Base-by-base conservation (phyloP, 37 sponge, comb jelly and placozoan genomes). In the Amphimedon queenslandica region DNA sequence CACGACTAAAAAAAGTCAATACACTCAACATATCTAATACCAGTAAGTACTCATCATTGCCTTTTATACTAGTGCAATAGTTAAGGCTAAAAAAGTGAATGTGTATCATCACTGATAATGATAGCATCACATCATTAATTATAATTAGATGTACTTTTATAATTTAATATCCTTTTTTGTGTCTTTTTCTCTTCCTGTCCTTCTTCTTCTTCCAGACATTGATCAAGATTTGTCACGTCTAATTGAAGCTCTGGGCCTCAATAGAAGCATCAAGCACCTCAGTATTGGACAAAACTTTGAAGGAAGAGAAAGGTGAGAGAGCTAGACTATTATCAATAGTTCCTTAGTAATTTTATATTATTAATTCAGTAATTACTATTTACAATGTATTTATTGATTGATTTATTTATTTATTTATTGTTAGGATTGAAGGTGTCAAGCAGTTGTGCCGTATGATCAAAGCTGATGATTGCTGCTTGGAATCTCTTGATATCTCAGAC, bases 211-310 rank as follows among this genome's bases (percentile, higher is more conserved):
- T 13, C 37, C 64, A 41, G 79, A 63, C 32, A 25, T 79, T 56
- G 64, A 79, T 28, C 38, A 1, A 20, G 18, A n/a, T 4, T 5
- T 70, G 21, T 36, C 64, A 6, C 20, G 39, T 20, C 25, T 81
- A 13, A 35, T 90, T 2, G 42, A 38, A 1, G 71, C 78, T 0
- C 28, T 85, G 3, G 73, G 56, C 0, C 21, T 47, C 38, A 85
- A 87, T 72, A 57, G 41, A 29, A 66, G 23, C 13, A 42, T 90
- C 37, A 68, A 29, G 23, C 87, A 82, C 23, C 63, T 90, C 39
- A n/a, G n/a, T 27, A 57, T 90, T 36, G 91, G 91, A 11, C 72
- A 67, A 65, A 90, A 90, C 76, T 90, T 90, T 79, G 64, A 32
- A 55, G 83, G 80, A 16, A 87, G 77, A 28, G 33, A 35, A 11